Conservation (phyloP, 2,113 vertebrate genomes). For the Mastomys coucha region DNA sequence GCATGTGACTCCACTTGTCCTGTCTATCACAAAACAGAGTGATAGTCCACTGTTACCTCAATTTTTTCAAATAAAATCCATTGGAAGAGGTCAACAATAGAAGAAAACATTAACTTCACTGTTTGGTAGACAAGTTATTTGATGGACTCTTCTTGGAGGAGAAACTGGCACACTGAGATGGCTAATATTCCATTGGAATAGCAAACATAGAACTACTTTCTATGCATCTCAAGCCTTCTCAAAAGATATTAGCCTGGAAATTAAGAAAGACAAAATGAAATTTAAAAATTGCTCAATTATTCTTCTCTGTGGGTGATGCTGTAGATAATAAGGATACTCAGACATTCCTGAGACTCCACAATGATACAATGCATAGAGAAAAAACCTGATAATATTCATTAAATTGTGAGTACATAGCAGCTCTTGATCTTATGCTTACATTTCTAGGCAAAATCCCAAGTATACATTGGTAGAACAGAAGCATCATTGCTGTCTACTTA, state of each 20-base stretch:
- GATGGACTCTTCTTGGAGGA: too few species aligned
- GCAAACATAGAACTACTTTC: accelerated
- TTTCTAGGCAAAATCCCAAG: not conserved
- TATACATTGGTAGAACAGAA: not conserved
- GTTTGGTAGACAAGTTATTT: not conserved
- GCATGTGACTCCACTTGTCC: not conserved
- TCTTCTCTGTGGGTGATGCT: not conserved
- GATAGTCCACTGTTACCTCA: not conserved
- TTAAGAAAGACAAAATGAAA: not conserved
- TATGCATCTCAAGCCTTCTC: not conserved
- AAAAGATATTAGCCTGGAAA: not conserved
- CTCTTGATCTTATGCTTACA: not conserved
- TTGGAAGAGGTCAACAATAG: not conserved
- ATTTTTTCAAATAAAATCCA: not conserved
- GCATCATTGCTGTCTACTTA: not conserved
- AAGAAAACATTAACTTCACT: not conserved
- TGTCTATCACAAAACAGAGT: not conserved
- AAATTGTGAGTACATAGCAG: accelerated
- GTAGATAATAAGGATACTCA: not conserved
- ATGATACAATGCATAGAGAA: not conserved
- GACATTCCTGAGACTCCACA: not conserved
- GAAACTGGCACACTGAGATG: too few species aligned
- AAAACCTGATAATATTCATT: not conserved
- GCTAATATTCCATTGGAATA: not conserved
- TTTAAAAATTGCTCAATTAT: not conserved